A percentile compares a stretch with the other conserved stretches of the same genome.
Evolutionary conservation across 2,888 invertebrate genomes (phyloP).

Genomic region (Zygaena filipendulae): DNA sequence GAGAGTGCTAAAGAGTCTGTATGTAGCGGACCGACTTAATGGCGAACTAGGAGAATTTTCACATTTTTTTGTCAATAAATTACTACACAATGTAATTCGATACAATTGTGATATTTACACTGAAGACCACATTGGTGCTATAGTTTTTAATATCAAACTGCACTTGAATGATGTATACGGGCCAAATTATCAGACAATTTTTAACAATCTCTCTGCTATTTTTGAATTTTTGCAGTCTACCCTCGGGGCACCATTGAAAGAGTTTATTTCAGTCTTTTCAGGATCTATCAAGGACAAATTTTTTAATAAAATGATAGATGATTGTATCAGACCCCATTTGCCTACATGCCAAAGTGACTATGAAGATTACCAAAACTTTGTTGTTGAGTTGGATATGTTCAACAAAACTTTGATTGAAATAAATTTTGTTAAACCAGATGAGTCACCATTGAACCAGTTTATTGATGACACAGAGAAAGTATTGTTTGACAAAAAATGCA

Average conservation of each 20-base stretch:
- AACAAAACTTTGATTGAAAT: constrained; percentile 55
- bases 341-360: constrained; percentile 52
- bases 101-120: constrained; percentile 55
- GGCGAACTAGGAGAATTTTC: constrained; percentile 51
- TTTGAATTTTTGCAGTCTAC: constrained; percentile 59
- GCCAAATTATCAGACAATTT: constrained; percentile 49
- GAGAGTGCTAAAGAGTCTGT: constrained; percentile 47
- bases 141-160: constrained; percentile 53
- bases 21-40: constrained; percentile 43
- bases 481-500: constrained; percentile 55
- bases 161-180: constrained; percentile 34
- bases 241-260: constrained; percentile 39
- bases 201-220: constrained; percentile 52
- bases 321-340: constrained; percentile 48
- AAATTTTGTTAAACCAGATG: constrained; percentile 43
- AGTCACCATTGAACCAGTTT: constrained; percentile 51
- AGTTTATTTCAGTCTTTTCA: constrained; percentile 50
- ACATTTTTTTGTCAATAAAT: constrained; percentile 48
- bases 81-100: constrained; percentile 48
- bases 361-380: constrained; percentile 46
- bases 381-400: constrained; percentile 48
- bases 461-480: constrained; percentile 53
- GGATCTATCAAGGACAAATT: constrained; percentile 46
- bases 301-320: constrained; percentile 52
- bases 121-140: constrained; percentile 49